These are phyloP conservation scores for Acrobasis suavella DNA, from an alignment of 2,888 invertebrate genomes.

Conservation along the genomic window DNA sequence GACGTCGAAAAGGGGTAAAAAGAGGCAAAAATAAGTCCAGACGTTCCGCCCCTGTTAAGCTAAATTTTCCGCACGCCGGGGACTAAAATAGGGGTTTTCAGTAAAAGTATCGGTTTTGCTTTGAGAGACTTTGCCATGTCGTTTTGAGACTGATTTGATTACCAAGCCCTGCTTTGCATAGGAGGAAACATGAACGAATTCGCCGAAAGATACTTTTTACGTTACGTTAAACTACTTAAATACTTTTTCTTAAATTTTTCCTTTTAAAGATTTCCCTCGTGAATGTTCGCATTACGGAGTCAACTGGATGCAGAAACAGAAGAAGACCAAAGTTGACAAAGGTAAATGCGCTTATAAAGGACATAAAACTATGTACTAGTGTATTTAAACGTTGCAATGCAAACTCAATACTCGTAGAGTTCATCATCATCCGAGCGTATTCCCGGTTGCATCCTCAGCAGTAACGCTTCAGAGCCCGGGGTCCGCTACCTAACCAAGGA, in stretches of 20 bases:
- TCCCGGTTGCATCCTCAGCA: too few relatives aligned
- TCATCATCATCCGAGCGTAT: too few relatives aligned
- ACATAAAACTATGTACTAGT: too few relatives aligned
- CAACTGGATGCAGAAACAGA: too few relatives aligned
- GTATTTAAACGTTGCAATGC: too few relatives aligned
- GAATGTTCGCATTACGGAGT: too few relatives aligned
- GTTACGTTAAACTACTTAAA: not conserved
- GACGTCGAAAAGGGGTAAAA: conserved; percentile 47
- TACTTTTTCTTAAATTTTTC: not conserved
- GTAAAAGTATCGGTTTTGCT: not conserved
- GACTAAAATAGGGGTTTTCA: conserved; percentile 40
- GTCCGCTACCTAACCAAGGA: too few relatives aligned
- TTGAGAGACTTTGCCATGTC: not conserved
- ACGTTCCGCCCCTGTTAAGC: conserved; percentile 53
- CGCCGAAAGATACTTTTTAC: not conserved
- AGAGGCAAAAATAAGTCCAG: conserved; percentile 34
- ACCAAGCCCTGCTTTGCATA: not conserved
- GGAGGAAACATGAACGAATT: not conserved
- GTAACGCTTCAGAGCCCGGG: too few relatives aligned
- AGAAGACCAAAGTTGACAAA: too few relatives aligned
- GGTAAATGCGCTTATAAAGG: too few relatives aligned
- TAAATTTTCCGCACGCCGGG: conserved; percentile 42
- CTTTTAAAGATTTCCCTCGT: not conserved
- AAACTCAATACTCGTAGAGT: too few relatives aligned
- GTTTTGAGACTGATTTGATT: not conserved